Percentiles rank a stretch among this genome's conserved stretches.
Evolutionary conservation across 2,113 vertebrate species (phyloP).

Genomic region (Lagopus muta): DNA sequence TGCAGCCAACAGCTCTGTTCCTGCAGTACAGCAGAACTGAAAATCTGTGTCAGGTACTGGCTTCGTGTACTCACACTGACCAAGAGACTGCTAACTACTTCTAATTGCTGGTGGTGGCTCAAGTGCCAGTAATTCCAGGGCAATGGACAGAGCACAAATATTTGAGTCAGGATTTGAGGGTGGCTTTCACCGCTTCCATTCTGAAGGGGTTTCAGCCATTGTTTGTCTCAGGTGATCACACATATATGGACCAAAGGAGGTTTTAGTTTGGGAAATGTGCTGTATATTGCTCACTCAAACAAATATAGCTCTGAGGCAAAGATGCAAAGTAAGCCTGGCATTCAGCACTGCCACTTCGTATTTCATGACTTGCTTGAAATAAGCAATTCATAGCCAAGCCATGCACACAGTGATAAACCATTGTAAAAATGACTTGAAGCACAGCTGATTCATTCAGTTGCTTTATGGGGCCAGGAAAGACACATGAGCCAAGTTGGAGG

Average conservation of each 20-base stretch:
- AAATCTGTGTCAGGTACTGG: background rate
- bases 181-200: background rate
- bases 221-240: background rate
- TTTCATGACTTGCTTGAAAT: constrained; percentile 5
- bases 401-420: background rate
- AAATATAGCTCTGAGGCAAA: background rate
- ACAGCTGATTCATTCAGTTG: background rate
- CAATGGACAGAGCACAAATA: background rate
- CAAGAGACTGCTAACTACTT: background rate
- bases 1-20: background rate
- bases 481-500: accelerated
- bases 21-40: background rate
- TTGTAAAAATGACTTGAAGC: background rate
- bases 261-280: background rate
- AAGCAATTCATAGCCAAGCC: background rate
- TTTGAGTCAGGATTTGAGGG: background rate
- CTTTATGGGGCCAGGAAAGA: background rate
- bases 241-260: background rate
- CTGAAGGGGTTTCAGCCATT: background rate
- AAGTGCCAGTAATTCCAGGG: background rate
- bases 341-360: background rate
- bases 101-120: background rate
- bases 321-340: background rate
- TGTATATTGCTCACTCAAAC: accelerated
- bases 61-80: background rate